Evolutionary conservation across 2,113 vertebrate genomes (phyloP), one percentile per base, ranked within the genome.

Genomic region (Podarcis cretensis): DNA sequence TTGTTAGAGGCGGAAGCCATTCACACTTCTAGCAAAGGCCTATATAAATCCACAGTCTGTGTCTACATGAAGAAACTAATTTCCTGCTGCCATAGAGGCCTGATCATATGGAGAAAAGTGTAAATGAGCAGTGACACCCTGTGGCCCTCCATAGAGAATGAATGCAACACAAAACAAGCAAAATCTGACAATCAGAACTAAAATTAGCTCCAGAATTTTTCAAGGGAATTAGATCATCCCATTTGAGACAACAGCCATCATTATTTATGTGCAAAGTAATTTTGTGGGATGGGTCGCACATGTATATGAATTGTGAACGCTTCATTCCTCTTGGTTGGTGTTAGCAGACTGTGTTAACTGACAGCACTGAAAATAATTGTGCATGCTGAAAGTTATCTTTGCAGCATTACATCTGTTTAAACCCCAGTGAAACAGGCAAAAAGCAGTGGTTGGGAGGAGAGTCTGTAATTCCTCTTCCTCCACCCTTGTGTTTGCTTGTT

Each of bases 11-110:
- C 25, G 27, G 78, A 87, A 93, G 80, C 4, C 14, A 76, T 79
- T 81, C 66, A 85, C 78, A 25, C 14, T 91, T 89, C 63, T 71
- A 86, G 4, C 27, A 86, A 54, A 91, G 69, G 76, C 32, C 73
- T 81, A 71, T 18, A n/a, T 75, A 93, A 93, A 92, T 89, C 59
- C 71, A 89, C 27, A 90, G 5, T 25, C 57, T 81, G 40, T 79
- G 43, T 87, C 81, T 87, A 63, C 81, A 81, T 91, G 66, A 80
- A 85, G 63, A 89, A 87, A 86, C 23, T 80, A 82, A 89, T 92
- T 89, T 92, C 76, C 79, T 93, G 23, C 85, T 90, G 79, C 84
- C 69, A 91, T 21, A 79, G 30, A 90, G 87, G 78, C 40, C 63
- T 86, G 76, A 90, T 88, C 87, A 83, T 91, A 89, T 82, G 89